phyloP scores from a whole-genome alignment of 2,888 invertebrate species.

The Eupithecia exiguata region DNA sequence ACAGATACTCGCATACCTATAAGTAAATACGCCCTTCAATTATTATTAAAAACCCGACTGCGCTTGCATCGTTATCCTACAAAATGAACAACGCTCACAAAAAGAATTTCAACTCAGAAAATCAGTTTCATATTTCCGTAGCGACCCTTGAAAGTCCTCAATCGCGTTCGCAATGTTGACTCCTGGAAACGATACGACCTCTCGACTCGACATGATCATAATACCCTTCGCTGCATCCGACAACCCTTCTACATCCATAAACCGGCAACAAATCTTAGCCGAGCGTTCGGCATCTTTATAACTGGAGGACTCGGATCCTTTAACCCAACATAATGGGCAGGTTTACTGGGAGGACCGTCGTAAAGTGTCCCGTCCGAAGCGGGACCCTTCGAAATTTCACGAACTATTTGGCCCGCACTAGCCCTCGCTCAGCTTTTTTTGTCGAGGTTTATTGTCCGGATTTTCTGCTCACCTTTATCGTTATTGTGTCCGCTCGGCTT shows the following conservation, averaged over 20 bases:
- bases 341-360: slow-evolving; percentile 81
- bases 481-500: slow-evolving; percentile 82
- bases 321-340: slow-evolving; percentile 83
- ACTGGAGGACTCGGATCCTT: slow-evolving; percentile 79
- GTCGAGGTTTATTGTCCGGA: slow-evolving; percentile 82
- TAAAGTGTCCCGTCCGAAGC: slow-evolving; percentile 77
- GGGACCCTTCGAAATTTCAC: slow-evolving; percentile 81
- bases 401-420: slow-evolving; percentile 82
- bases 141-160: slow-evolving; percentile 71
- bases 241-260: slow-evolving; percentile 82
- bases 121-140: slow-evolving; percentile 67
- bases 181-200: slow-evolving; percentile 79
- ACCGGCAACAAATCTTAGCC: slow-evolving; percentile 80
- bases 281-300: slow-evolving; percentile 81
- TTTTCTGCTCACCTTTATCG: slow-evolving; percentile 83
- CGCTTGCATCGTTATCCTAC: slow-evolving; percentile 37
- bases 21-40: slow-evolving; percentile 19
- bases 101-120: slow-evolving; percentile 55
- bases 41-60: slow-evolving; percentile 22
- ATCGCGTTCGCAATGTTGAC: slow-evolving; percentile 79
- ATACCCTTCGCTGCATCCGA: slow-evolving; percentile 74
- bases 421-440: slow-evolving; percentile 81
- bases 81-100: slow-evolving; percentile 41
- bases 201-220: slow-evolving; percentile 80
- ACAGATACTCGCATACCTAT: neutral